Evolutionary conservation across 2,888 invertebrate species (phyloP), one percentile per base, ranked within the genome.

Genomic region (Pasiphila rectangulata): DNA sequence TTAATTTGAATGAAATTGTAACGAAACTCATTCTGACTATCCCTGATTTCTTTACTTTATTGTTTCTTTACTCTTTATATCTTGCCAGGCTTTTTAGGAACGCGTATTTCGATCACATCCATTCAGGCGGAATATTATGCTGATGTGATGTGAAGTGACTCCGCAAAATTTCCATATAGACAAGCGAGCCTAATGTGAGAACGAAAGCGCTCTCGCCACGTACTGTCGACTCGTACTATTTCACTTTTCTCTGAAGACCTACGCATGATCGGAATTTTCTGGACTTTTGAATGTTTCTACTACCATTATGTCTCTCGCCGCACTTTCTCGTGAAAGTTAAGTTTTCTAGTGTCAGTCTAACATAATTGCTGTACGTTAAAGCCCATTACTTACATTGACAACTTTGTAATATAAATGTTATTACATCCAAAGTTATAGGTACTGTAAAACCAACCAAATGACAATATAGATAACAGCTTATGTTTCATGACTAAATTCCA

Each of bases 241-340:
- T 52, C 43, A 47, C 46, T 59, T 64, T 56, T 56, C 57, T 54
- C 54, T 46, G 42, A 32, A 41, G 39, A 46, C 53, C 38, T 37
- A 59, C 46, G 56, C 65, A 57, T 64, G 66, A 54, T 52, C 27
- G 42, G 64, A 66, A 67, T 69, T 57, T 50, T 54, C 50, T 50
- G 49, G 37, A 44, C 43, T 44, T 51, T 41, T 39, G 38, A 44
- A 47, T 53, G 48, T 27, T 15, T 3, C 13, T 5, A 6, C 15
- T 29, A 30, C 9, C n/a, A 10, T 25, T 13, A 6, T 17, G 6
- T 17, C n/a, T 16, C 2, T 32, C n/a, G 1, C 17, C 5, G 1
- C 6, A 32, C 32, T 32, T 17, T 32, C 32, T 32, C 32, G 16
- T 12, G 12, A 7, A 27, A 13, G 13, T 9, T 9, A 9, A 17